Percentiles rank a stretch among this genome's conserved stretches.
Conservation (phyloP, 2,797 vertebrate species). For the Rostrhamus sociabilis region DNA sequence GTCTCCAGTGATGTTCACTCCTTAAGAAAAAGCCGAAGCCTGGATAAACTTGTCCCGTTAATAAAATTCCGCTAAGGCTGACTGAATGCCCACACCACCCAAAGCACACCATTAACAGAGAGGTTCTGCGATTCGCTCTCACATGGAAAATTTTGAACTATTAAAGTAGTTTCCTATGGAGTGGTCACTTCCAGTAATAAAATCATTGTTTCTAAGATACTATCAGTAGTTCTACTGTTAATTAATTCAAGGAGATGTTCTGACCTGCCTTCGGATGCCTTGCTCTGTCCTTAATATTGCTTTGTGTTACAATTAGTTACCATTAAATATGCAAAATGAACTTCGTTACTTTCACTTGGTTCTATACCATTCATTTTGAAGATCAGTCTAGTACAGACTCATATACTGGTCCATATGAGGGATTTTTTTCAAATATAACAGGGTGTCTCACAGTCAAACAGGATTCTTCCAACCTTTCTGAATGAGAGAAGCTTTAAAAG, state of each 20-base stretch:
- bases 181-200: background rate
- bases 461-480: background rate
- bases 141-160: background rate
- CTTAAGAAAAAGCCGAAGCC: background rate
- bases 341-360: background rate
- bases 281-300: background rate
- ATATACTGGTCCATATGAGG: background rate
- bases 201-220: background rate
- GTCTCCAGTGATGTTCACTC: background rate
- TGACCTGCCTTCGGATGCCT: background rate
- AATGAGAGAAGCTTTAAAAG: background rate
- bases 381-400: background rate
- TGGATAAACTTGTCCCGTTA: background rate
- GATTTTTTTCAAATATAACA: background rate
- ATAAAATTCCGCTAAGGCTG: background rate
- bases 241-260: background rate
- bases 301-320: background rate
- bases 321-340: background rate
- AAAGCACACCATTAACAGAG: background rate
- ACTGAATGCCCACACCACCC: background rate
- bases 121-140: background rate
- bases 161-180: background rate
- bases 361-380: background rate
- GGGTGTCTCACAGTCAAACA: background rate
- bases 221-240: background rate